These are phyloP conservation scores for Menura novaehollandiae DNA, from an alignment of 2,113 vertebrate species.

Conservation along the genomic window DNA sequence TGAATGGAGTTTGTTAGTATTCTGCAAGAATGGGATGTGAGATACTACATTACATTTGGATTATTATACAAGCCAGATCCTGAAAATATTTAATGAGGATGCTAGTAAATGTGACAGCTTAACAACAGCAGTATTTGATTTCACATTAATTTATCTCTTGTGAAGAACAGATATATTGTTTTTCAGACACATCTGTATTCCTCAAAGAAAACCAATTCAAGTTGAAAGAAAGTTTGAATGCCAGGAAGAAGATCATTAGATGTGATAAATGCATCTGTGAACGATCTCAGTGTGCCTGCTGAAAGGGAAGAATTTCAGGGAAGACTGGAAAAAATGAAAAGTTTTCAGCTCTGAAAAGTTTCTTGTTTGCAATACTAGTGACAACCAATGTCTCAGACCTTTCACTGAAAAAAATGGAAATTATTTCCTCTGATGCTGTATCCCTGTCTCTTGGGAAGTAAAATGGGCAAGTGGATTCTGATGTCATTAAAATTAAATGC, in stretches of 20 bases:
- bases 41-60: neutral
- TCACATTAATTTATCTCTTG: conserved; percentile 39
- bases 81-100: conserved; percentile 16
- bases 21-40: neutral
- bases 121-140: conserved; percentile 39
- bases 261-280: neutral
- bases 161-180: conserved; percentile 4
- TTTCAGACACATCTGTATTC: conserved; percentile 9
- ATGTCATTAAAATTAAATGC: neutral
- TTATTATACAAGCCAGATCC: neutral
- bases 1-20: neutral
- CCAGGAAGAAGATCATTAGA: neutral
- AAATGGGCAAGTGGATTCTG: neutral
- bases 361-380: neutral
- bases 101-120: conserved; percentile 33
- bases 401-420: neutral
- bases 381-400: neutral
- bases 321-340: neutral
- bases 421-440: neutral
- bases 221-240: neutral
- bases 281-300: neutral
- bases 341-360: neutral
- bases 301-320: neutral
- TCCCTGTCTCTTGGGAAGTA: neutral
- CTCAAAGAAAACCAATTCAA: conserved; percentile 21